Evolutionary conservation across 2,888 invertebrate genomes (phyloP).

Genomic region (Pristionchus japonicus): DNA sequence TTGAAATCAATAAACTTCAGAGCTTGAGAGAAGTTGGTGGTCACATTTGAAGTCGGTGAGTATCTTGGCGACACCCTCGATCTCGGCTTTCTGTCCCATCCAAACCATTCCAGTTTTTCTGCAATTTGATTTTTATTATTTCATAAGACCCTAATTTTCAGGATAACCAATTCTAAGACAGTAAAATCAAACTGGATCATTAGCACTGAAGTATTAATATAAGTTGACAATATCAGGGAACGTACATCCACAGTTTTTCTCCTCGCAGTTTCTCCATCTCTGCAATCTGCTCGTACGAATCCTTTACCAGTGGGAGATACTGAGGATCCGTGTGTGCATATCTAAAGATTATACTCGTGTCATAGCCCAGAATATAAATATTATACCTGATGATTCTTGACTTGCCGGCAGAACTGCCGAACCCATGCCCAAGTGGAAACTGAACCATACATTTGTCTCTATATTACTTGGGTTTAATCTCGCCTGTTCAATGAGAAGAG

Average conservation of each 20-base stretch:
- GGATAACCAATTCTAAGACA: too few species aligned
- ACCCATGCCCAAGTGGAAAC: constrained; percentile 13
- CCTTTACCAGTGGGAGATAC: constrained; percentile 41
- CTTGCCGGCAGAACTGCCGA: constrained; percentile 45
- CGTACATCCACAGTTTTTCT: constrained; percentile 45
- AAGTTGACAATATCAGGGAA: neutral
- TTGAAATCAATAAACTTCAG: constrained; percentile 7
- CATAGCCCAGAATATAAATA: too few species aligned
- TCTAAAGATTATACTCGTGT: neutral
- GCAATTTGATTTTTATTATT: neutral
- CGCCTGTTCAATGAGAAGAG: constrained; percentile 71
- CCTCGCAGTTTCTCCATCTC: constrained; percentile 43
- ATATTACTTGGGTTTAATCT: neutral
- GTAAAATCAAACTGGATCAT: too few species aligned
- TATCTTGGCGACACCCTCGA: constrained; percentile 23
- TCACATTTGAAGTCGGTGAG: constrained; percentile 30
- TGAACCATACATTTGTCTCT: neutral
- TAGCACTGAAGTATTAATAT: too few species aligned
- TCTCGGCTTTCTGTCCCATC: constrained; percentile 33
- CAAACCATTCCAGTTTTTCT: constrained; percentile 43
- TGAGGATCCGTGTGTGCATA: constrained; percentile 29
- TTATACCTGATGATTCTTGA: constrained; percentile 41
- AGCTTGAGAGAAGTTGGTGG: constrained; percentile 10
- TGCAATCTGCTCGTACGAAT: constrained; percentile 43
- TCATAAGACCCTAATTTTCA: too few species aligned